phyloP scores from a whole-genome alignment of 2,113 vertebrate genomes.

The Setophaga kirtlandii region DNA sequence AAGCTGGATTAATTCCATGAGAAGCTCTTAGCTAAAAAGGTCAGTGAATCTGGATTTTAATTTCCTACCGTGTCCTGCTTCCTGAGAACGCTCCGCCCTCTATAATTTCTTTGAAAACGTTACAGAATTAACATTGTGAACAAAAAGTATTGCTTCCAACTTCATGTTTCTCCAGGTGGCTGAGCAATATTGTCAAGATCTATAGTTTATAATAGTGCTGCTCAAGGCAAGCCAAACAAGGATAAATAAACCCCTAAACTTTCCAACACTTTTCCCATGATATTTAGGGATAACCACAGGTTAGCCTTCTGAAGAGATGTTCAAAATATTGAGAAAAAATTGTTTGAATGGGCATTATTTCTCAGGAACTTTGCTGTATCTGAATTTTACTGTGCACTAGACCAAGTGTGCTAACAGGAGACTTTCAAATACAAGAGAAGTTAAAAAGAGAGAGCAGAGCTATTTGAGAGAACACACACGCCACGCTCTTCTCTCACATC shows the following conservation, averaged over 20 bases:
- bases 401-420: background rate
- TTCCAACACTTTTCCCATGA: background rate
- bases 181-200: background rate
- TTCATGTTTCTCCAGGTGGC: background rate
- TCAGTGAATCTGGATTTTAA: background rate
- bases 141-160: background rate
- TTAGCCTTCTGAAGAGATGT: background rate
- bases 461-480: rapidly evolving
- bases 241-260: background rate
- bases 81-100: background rate
- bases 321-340: background rate
- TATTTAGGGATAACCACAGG: background rate
- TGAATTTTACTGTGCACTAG: background rate
- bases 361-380: background rate
- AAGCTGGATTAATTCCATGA: slow-evolving; percentile 29
- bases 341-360: background rate
- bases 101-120: background rate
- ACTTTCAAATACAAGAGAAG: background rate
- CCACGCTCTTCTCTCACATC: background rate
- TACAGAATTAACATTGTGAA: background rate
- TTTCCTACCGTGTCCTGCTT: slow-evolving; percentile 23
- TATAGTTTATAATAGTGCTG: background rate
- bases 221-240: background rate
- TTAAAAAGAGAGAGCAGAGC: background rate
- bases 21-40: background rate